phyloP scores from a whole-genome alignment of 2,888 invertebrate genomes.

The Chorisops tibialis region DNA sequence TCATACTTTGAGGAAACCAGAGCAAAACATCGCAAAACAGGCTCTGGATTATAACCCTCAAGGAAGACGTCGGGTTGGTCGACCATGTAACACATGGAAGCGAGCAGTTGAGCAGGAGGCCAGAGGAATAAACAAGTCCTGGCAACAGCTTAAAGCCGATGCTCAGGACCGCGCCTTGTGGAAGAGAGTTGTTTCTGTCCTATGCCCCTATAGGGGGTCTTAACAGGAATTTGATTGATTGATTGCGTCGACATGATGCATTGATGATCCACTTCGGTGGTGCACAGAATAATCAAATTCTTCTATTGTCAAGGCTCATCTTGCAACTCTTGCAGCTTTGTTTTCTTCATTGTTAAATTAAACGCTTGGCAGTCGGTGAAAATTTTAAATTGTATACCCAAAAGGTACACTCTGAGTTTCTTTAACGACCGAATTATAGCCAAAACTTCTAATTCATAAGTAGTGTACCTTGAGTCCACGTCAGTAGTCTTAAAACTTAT shows the following conservation, averaged over 20 bases:
- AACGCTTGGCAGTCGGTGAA: conserved; percentile 41
- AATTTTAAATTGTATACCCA: conserved; percentile 39
- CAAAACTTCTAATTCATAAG: conserved; percentile 43
- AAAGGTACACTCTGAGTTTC: conserved; percentile 40
- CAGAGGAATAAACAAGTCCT: too few species aligned
- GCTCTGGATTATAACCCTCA: too few species aligned
- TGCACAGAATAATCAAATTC: conserved; percentile 3
- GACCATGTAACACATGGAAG: too few species aligned
- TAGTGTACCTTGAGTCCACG: conserved; percentile 38
- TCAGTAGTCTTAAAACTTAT: conserved; percentile 37
- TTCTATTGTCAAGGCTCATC: conserved; percentile 34
- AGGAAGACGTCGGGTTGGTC: too few species aligned
- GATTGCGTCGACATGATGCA: conserved; percentile 11
- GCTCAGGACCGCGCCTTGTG: too few species aligned
- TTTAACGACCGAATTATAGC: conserved; percentile 40
- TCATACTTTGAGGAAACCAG: too few species aligned
- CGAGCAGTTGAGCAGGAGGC: too few species aligned
- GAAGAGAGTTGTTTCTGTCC: too few species aligned
- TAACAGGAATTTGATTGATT: too few species aligned
- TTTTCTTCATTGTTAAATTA: conserved; percentile 39
- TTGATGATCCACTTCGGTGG: neutral
- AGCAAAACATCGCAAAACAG: too few species aligned
- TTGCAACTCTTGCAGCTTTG: conserved; percentile 38
- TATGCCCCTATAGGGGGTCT: too few species aligned
- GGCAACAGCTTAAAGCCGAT: too few species aligned